Percentiles rank a stretch among this genome's conserved stretches.
These are phyloP conservation scores for Apus apus DNA, from an alignment of 2,113 vertebrate genomes.

Conservation along the genomic window DNA sequence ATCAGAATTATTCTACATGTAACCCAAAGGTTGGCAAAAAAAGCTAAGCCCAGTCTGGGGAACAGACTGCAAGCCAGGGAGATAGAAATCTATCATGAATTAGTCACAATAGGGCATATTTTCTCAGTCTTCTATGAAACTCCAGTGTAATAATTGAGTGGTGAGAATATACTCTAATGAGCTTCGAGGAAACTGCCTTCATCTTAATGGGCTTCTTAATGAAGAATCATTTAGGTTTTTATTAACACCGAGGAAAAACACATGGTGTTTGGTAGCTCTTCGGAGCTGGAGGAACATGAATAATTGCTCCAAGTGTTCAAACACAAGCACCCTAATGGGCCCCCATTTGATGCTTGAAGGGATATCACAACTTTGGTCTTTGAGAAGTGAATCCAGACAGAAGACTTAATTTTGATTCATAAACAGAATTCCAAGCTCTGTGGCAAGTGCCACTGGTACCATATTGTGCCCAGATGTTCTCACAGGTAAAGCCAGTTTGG, in stretches of 20 bases:
- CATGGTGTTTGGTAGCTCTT: conserved; percentile 61
- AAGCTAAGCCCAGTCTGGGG: not conserved
- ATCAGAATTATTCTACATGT: not conserved
- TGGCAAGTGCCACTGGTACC: not conserved
- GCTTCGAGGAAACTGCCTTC: conserved; percentile 74
- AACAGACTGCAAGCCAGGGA: not conserved
- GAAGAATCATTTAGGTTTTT: conserved; percentile 81
- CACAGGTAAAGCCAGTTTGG: not conserved
- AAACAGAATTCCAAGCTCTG: not conserved
- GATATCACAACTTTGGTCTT: conserved; percentile 27
- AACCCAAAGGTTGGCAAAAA: not conserved
- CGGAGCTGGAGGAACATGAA: conserved; percentile 61
- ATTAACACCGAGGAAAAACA: conserved; percentile 77
- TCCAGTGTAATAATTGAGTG: conserved; percentile 71
- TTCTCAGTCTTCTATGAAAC: conserved; percentile 61
- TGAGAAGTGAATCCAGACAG: not conserved
- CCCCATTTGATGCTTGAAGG: conserved; percentile 38
- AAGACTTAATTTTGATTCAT: not conserved
- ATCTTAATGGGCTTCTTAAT: conserved; percentile 80
- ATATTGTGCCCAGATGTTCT: not conserved
- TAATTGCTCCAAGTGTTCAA: conserved; percentile 54
- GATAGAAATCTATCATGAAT: conserved; percentile 54
- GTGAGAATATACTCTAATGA: conserved; percentile 74
- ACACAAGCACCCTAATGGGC: conserved; percentile 37
- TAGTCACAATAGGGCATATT: conserved; percentile 65